Conservation (phyloP, 2,113 vertebrate genomes). For the Aptenodytes patagonicus region DNA sequence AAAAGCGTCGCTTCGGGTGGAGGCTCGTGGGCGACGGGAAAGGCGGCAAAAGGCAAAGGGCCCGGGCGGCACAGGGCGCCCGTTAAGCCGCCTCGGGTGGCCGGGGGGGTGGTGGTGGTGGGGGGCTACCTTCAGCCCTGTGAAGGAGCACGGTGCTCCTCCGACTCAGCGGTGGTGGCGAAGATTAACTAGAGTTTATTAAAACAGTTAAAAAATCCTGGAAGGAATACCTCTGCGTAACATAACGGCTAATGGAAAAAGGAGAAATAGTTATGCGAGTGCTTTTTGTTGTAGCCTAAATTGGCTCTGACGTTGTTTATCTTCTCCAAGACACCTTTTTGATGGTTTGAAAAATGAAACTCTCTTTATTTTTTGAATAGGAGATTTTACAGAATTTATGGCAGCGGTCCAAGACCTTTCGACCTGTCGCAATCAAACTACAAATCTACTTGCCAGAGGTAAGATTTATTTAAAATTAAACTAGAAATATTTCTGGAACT, state of each 20-base stretch:
- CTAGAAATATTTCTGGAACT: too few relatives aligned
- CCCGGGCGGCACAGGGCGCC: neutral
- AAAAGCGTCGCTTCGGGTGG: rapidly evolving
- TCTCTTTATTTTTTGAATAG: slow-evolving; percentile 52
- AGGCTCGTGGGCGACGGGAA: neutral
- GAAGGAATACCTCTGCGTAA: rapidly evolving
- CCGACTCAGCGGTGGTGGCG: rapidly evolving
- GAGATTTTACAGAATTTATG: slow-evolving; percentile 84
- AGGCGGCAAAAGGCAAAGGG: too few relatives aligned
- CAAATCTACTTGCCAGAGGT: slow-evolving; percentile 88
- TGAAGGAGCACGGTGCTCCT: neutral
- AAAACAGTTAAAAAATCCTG: rapidly evolving
- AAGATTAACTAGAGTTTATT: rapidly evolving
- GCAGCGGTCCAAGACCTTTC: slow-evolving; percentile 74
- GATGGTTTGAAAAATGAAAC: neutral
- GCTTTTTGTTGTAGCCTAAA: rapidly evolving
- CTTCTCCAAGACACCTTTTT: rapidly evolving
- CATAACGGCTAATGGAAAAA: rapidly evolving
- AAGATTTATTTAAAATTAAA: neutral
- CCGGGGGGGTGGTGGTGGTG: too few relatives aligned
- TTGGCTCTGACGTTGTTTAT: rapidly evolving
- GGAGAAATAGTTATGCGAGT: rapidly evolving
- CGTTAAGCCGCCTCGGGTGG: neutral
- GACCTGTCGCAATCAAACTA: slow-evolving; percentile 79
- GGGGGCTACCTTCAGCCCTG: neutral